Evolutionary conservation across 2,113 vertebrate species (phyloP).

Genomic region (Nycticebus coucang): DNA sequence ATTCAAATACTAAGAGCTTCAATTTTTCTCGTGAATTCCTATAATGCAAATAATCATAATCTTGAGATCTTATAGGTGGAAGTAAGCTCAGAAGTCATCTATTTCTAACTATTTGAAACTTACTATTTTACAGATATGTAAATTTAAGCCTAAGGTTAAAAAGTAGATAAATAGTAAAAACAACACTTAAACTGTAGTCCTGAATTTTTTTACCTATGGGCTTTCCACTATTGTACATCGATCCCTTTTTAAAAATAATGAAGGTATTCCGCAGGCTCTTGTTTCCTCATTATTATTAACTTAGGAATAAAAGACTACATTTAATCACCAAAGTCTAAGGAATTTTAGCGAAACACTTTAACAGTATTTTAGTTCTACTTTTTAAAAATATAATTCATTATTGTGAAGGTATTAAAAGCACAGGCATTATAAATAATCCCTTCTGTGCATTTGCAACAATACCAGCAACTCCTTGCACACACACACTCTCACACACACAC

Average conservation of each 20-base stretch:
- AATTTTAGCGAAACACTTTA: slow-evolving; percentile 26
- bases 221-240: neutral
- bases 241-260: neutral
- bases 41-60: slow-evolving; percentile 11
- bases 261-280: neutral
- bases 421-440: neutral
- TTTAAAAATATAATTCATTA: neutral
- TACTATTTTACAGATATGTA: neutral
- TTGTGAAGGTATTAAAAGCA: neutral
- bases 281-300: neutral
- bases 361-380: neutral
- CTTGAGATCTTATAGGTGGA: neutral
- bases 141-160: neutral
- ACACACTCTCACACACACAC: neutral
- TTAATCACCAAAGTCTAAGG: neutral
- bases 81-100: neutral
- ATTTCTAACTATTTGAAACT: neutral
- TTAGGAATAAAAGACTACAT: neutral
- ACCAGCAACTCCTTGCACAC: neutral
- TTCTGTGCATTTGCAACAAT: neutral
- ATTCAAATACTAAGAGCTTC: neutral
- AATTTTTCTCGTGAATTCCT: neutral
- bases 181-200: neutral
- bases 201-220: neutral
- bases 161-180: neutral